Percentiles rank a stretch among this genome's conserved stretches.
These are phyloP conservation scores for Cisticola juncidis DNA, from an alignment of 2,113 vertebrate species.

Conservation along the genomic window DNA sequence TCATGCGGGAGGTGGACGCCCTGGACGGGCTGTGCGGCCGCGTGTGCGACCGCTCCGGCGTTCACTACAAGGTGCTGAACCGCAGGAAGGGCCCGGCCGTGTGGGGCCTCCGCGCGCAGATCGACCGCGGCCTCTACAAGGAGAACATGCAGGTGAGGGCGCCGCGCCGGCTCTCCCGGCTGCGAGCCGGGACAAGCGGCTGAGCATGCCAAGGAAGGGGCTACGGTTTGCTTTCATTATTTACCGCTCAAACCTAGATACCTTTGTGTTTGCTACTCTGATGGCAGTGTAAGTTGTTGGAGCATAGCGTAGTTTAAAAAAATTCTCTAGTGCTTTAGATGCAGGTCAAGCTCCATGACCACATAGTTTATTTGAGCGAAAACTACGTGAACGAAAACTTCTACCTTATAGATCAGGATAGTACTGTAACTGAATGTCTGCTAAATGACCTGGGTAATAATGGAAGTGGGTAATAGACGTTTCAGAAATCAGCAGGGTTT, in stretches of 20 bases:
- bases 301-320: background rate
- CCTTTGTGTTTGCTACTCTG: background rate
- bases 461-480: background rate
- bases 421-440: background rate
- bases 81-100: slow-evolving; percentile 91
- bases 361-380: background rate
- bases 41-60: slow-evolving; percentile 87
- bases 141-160: slow-evolving; percentile 86
- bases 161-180: too few relatives aligned
- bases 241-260: background rate
- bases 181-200: rapidly evolving
- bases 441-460: background rate
- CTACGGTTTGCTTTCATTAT: rapidly evolving
- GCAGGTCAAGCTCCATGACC: background rate
- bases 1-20: slow-evolving; percentile 90
- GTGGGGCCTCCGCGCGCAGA: slow-evolving; percentile 93
- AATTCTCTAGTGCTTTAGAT: background rate
- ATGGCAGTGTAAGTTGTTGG: background rate
- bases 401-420: background rate
- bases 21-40: slow-evolving; percentile 91
- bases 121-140: slow-evolving; percentile 87
- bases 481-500: background rate
- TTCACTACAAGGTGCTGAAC: slow-evolving; percentile 94
- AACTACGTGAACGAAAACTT: background rate
- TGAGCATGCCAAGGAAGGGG: rapidly evolving